Evolutionary conservation across 2,797 vertebrate genomes (phyloP).

Genomic region (Gastrophryne carolinensis): DNA sequence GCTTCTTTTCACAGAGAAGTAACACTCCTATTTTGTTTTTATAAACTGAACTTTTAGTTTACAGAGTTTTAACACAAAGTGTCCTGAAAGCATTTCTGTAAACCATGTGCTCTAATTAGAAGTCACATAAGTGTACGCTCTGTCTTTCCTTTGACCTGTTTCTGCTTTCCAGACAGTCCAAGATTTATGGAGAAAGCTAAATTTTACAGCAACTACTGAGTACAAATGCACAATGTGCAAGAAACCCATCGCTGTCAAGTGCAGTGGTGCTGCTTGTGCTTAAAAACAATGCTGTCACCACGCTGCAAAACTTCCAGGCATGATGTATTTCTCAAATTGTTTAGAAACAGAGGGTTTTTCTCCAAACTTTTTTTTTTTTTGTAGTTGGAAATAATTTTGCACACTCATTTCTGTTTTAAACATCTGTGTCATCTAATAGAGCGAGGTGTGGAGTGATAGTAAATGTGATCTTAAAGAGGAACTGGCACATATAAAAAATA

Average conservation of each 20-base stretch:
- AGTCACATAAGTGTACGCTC: neutral
- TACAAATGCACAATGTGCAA: neutral
- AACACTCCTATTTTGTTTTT: neutral
- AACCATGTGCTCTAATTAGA: slow-evolving; percentile 19
- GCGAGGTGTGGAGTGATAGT: no score
- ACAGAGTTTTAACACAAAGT: neutral
- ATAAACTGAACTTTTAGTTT: slow-evolving; percentile 13
- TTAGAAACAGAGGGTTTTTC: neutral
- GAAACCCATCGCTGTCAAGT: neutral
- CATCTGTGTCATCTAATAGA: no score
- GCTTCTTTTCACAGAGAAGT: neutral
- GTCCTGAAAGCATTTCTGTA: neutral
- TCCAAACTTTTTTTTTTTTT: no score
- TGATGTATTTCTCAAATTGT: neutral
- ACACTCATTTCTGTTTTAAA: no score
- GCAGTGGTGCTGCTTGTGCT: neutral
- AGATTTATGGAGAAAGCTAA: slow-evolving; percentile 24
- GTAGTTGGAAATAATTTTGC: no score
- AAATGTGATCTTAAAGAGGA: no score
- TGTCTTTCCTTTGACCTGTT: slow-evolving; percentile 31
- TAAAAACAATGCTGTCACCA: no score
- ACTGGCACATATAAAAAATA: no score
- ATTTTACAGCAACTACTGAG: neutral
- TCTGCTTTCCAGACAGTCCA: neutral
- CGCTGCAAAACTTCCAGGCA: neutral